Evolutionary conservation across 2,888 invertebrate genomes (phyloP).

Genomic region (Horisme vitalbata): DNA sequence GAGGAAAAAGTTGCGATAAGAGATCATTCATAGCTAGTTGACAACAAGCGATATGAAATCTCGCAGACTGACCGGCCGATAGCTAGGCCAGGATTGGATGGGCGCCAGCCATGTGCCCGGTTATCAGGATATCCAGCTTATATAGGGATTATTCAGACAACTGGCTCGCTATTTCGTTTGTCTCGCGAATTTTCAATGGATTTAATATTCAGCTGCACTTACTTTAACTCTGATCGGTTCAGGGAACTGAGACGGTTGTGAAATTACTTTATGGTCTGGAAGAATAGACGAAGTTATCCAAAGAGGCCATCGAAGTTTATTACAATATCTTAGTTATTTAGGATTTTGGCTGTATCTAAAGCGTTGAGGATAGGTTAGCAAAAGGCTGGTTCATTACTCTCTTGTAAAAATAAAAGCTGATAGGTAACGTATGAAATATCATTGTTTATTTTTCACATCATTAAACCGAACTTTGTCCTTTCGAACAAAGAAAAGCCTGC

Average conservation of each 20-base stretch:
- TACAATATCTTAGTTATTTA: neutral
- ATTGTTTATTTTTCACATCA: slow-evolving; percentile 10
- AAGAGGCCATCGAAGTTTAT: neutral
- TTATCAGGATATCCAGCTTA: slow-evolving; percentile 55
- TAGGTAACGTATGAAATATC: neutral
- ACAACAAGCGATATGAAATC: slow-evolving; percentile 10
- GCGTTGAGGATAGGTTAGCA: too few species aligned
- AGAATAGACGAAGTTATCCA: slow-evolving; percentile 1
- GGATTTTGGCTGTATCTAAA: neutral
- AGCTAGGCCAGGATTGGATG: slow-evolving; percentile 50
- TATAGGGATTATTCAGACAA: slow-evolving; percentile 51
- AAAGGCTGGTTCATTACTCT: too few species aligned
- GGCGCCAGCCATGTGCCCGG: slow-evolving; percentile 59
- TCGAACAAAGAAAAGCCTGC: slow-evolving; percentile 17
- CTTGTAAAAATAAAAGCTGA: too few species aligned
- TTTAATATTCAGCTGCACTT: slow-evolving; percentile 32
- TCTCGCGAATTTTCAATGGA: slow-evolving; percentile 39
- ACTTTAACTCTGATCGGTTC: neutral
- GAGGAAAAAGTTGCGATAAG: too few species aligned
- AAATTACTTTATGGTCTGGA: slow-evolving; percentile 7
- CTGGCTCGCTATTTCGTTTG: slow-evolving; percentile 50
- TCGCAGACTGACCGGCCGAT: slow-evolving; percentile 22
- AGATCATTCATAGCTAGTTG: neutral
- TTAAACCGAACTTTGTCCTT: slow-evolving; percentile 1
- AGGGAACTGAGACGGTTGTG: slow-evolving; percentile 1